Evolutionary conservation across 2,113 vertebrate genomes (phyloP), one percentile per base, ranked within the genome.

Genomic region (Pristiophorus japonicus): DNA sequence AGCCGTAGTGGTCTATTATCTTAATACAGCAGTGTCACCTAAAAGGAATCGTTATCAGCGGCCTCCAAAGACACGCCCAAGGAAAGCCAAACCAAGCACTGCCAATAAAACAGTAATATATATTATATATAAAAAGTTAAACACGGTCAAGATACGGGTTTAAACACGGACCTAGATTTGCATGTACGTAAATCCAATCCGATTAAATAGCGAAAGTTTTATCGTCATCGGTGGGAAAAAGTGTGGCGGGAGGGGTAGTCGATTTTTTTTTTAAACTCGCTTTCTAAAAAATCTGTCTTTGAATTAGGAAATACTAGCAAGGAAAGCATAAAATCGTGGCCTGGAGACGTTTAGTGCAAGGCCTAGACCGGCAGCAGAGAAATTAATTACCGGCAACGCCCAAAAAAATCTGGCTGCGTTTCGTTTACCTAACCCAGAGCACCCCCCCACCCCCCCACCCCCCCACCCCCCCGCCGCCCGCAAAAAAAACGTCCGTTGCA

Each of bases 331-430:
- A 90, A 90, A 90, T 34, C 27, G 30, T 62, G 27, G 42, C 24
- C 45, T 0, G 34, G 11, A 94, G 66, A 66, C 93, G 66, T 51
- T 70, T 30, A 70, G 27, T 14, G 87, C 51, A 92, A 92, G 93
- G 93, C 93, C 93, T 27, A 27, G 65, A 73, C 66, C 66, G 45
- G 42, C 66, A 70, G 87, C 55, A 90, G 42, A 12, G 7, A 85
- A 45, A 90, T 59, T 30, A 90, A 90, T 16, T 90, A 30, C 87
- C 51, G 87, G 87, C 87, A 90, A 94, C 93, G 93, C 93, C 93
- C 93, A 94, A 94, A 94, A 88, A 51, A 70, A 70, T 30, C 65
- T 70, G 93, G 65, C 66, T 70, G 63, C 65, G 93, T 94, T 70
- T 94, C 65, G 42, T 94, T 94, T 66, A 94, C 93, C 42, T 94